phyloP scores from a whole-genome alignment of 2,113 vertebrate genomes.

The Phainopepla nitens region DNA sequence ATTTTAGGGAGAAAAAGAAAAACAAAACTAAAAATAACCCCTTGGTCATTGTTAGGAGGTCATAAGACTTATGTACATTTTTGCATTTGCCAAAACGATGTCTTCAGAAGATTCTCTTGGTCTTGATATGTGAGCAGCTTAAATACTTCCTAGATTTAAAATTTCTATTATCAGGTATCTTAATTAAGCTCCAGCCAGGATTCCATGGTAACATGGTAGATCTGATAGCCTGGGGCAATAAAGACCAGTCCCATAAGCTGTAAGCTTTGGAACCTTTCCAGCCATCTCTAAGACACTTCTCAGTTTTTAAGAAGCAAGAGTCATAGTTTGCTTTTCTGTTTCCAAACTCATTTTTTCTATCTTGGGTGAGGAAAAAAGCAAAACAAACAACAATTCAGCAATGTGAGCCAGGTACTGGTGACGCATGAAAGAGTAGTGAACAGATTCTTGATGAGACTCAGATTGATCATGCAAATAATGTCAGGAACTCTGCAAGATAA shows the following conservation, averaged over 20 bases:
- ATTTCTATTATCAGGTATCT: not conserved
- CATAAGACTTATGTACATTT: not conserved
- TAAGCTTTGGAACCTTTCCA: not conserved
- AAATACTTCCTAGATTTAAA: not conserved
- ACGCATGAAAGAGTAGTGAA: not conserved
- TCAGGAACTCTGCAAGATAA: not conserved
- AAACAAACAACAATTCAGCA: not conserved
- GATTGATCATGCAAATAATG: not conserved
- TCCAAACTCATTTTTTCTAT: not conserved
- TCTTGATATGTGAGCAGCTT: not conserved
- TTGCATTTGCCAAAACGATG: not conserved
- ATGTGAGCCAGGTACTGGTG: not conserved
- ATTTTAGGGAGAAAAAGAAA: not conserved
- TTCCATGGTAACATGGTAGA: not conserved
- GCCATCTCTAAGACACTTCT: not conserved
- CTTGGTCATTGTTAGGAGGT: not conserved
- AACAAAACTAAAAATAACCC: rapidly evolving
- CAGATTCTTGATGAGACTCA: not conserved
- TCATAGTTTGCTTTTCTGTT: not conserved
- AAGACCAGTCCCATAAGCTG: not conserved
- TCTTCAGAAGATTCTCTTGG: not conserved
- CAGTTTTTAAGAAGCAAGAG: not conserved
- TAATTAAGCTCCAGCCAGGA: not conserved
- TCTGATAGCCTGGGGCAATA: not conserved
- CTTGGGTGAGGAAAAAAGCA: not conserved